phyloP scores from a whole-genome alignment of 2,888 invertebrate species.

The Calephelis perditalis region DNA sequence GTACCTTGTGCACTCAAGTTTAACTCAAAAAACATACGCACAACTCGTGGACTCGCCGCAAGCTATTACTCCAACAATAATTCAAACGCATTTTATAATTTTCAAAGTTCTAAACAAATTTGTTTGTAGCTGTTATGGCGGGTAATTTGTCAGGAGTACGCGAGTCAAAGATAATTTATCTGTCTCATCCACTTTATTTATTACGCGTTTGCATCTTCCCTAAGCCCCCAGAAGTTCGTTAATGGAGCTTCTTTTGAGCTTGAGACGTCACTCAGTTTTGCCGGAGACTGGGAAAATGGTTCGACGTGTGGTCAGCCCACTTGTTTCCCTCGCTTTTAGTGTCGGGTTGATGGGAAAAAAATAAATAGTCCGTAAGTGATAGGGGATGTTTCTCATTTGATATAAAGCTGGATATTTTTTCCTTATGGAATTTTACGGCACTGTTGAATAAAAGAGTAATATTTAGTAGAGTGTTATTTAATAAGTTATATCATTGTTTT shows the following conservation, averaged over 20 bases:
- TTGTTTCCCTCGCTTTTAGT: slow-evolving; percentile 48
- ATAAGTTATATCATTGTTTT: too few species aligned
- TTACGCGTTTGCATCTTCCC: slow-evolving; percentile 69
- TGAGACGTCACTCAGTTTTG: slow-evolving; percentile 56
- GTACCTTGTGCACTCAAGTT: too few species aligned
- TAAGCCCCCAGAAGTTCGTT: slow-evolving; percentile 70
- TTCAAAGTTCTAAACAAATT: slow-evolving; percentile 67
- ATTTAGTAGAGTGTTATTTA: too few species aligned
- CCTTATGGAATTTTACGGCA: background rate
- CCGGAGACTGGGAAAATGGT: slow-evolving; percentile 26
- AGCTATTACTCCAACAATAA: slow-evolving; percentile 30
- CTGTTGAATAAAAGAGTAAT: too few species aligned
- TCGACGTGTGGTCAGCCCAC: slow-evolving; percentile 46
- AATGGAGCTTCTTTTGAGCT: slow-evolving; percentile 67
- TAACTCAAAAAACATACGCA: too few species aligned
- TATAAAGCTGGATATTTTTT: background rate
- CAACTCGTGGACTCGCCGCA: background rate
- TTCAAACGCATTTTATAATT: slow-evolving; percentile 48
- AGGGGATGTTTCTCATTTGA: background rate
- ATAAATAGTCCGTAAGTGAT: slow-evolving; percentile 38
- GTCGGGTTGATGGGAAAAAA: slow-evolving; percentile 55
- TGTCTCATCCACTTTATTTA: slow-evolving; percentile 75
- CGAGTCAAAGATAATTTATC: slow-evolving; percentile 77
- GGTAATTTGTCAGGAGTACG: slow-evolving; percentile 72
- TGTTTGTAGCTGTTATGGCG: slow-evolving; percentile 73